Evolutionary conservation across 1,140 invertebrate genomes (phyloP).

Genomic region (Zaprionus gabonicus): DNA sequence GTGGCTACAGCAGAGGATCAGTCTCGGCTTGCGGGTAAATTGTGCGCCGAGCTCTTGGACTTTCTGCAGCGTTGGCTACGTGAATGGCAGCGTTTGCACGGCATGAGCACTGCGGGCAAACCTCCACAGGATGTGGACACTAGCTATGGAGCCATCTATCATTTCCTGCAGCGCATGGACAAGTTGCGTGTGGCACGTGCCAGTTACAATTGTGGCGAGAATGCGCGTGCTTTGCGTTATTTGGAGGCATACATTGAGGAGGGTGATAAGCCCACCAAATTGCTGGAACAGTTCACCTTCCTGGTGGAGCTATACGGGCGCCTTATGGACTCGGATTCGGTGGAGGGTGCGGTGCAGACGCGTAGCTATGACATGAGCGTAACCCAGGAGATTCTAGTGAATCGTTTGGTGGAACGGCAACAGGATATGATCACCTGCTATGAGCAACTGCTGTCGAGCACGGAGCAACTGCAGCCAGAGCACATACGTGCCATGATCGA

Average conservation of each 20-base stretch:
- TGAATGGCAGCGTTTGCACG: constrained; percentile 86
- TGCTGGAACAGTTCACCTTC: constrained; percentile 87
- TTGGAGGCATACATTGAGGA: constrained; percentile 89
- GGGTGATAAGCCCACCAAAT: constrained; percentile 85
- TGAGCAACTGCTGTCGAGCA: constrained; percentile 88
- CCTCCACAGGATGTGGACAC: constrained; percentile 60
- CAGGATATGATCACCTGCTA: constrained; percentile 91
- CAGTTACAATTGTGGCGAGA: constrained; percentile 90
- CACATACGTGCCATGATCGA: constrained; percentile 86
- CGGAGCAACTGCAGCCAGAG: constrained; percentile 79
- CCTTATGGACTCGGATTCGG: constrained; percentile 91
- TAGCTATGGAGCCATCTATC: constrained; percentile 82
- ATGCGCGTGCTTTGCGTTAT: constrained; percentile 90
- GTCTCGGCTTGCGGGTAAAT: constrained; percentile 85
- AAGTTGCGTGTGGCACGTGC: constrained; percentile 88
- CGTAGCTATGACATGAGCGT: constrained; percentile 88
- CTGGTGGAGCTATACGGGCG: constrained; percentile 90
- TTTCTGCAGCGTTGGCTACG: constrained; percentile 90
- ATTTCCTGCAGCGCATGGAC: constrained; percentile 87
- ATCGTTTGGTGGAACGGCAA: constrained; percentile 90
- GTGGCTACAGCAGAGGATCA: constrained; percentile 50
- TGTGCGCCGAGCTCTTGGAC: constrained; percentile 89
- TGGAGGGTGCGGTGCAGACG: constrained; percentile 89
- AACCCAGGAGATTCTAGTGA: constrained; percentile 89
- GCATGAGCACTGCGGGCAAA: constrained; percentile 57